Evolutionary conservation across 2,888 invertebrate species (phyloP), one percentile per base, ranked within the genome.

Genomic region (Sarcophaga subvicina): DNA sequence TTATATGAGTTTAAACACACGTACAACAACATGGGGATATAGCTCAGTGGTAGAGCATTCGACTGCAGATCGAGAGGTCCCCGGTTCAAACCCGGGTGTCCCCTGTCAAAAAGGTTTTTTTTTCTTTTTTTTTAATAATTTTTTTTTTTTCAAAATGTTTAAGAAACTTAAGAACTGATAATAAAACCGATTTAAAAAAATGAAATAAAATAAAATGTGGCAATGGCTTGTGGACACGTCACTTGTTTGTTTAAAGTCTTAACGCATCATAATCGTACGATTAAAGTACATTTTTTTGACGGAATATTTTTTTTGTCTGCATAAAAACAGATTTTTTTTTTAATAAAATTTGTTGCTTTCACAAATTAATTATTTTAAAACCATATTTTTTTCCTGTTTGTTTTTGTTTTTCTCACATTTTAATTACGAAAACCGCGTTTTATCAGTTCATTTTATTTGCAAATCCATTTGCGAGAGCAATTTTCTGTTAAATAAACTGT

Each of bases 21-120:
- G 20, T 47, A 37, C 37, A 37, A 37, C 37, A 37, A 37, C 37
- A 14, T 54, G 91, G 90, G 91, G 90, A 91, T 91, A 91, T 91
- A 91, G 91, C 91, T 91, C 91, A 91, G 91, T 91, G 91, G 91
- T 91, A 91, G 91, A 91, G 91, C 91, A 91, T 91, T 91, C 91
- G 91, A 91, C 91, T 91, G 91, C 91, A 91, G 91, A 91, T 91
- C 91, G 91, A 91, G 90, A 91, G 90, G 91, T 91, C 91, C 91
- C 91, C 91, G 91, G 91, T 91, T 91, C 91, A 91, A 91, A 90
- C 91, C 91, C 91, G 83, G 83, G 77, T 83, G 77, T 72, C 83
- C 83, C 71, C 77, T 76, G 6, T 25, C 1, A 37, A 2, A 20
- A 37, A 54, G 4, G 0, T 0, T 14, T 54, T 70, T 11, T 62